Percentiles rank a stretch among this genome's conserved stretches.
Evolutionary conservation across 1,140 invertebrate species (phyloP).

Genomic region (Elymnias hypermnestra): DNA sequence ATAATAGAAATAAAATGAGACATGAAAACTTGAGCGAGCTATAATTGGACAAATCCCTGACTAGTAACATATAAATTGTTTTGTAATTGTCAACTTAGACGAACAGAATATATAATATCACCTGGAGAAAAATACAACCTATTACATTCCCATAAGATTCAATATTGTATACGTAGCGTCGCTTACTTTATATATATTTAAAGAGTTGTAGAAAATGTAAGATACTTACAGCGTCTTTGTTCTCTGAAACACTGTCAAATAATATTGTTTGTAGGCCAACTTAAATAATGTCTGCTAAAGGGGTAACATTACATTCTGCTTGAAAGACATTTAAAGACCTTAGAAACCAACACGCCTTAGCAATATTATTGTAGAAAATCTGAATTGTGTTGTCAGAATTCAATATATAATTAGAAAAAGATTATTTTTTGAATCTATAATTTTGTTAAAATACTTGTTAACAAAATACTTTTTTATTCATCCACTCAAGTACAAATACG

Average conservation of each 20-base stretch:
- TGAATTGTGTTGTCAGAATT: too few species aligned
- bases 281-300: neutral
- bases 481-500: too few species aligned
- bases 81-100: conserved; percentile 14
- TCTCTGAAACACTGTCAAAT: neutral
- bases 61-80: conserved; percentile 18
- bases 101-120: neutral
- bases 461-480: too few species aligned
- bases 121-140: neutral
- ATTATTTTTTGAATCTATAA: too few species aligned
- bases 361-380: too few species aligned
- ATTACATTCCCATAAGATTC: neutral
- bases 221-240: conserved; percentile 9
- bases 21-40: conserved; percentile 13
- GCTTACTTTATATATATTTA: neutral
- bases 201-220: conserved; percentile 9
- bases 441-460: too few species aligned
- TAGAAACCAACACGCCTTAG: neutral
- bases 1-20: conserved; percentile 8
- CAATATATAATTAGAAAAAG: too few species aligned
- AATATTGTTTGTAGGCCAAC: conserved; percentile 3
- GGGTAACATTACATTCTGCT: neutral
- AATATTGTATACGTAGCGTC: neutral
- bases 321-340: neutral
- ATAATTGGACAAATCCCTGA: conserved; percentile 20